phyloP scores from a whole-genome alignment of 2,113 vertebrate genomes.

The Rattus rattus region DNA sequence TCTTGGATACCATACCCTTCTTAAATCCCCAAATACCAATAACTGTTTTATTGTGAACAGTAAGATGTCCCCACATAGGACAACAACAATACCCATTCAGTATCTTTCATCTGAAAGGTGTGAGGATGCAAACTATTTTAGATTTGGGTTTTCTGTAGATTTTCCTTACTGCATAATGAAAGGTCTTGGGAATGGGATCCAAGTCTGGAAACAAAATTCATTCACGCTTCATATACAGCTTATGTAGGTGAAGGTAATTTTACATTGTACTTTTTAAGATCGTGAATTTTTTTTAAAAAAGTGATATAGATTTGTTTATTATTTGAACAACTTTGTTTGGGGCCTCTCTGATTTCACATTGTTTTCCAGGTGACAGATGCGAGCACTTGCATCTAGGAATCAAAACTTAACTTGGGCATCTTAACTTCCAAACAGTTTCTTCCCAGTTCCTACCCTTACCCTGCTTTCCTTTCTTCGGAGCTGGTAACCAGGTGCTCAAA shows the following conservation, averaged over 20 bases:
- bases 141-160: background rate
- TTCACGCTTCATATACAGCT: background rate
- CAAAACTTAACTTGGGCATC: background rate
- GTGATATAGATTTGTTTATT: background rate
- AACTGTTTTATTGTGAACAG: background rate
- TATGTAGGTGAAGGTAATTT: background rate
- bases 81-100: background rate
- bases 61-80: background rate
- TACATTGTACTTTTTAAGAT: background rate
- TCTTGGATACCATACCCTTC: background rate
- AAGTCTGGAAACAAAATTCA: background rate
- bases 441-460: background rate
- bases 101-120: background rate
- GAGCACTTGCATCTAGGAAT: background rate
- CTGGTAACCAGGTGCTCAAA: background rate
- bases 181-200: background rate
- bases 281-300: background rate
- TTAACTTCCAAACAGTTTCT: background rate
- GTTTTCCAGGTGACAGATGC: background rate
- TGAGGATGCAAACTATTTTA: background rate
- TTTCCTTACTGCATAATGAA: background rate
- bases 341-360: background rate
- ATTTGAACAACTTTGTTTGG: background rate
- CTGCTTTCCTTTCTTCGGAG: background rate
- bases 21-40: background rate